Percentiles rank a stretch among this genome's conserved stretches.
Conservation (phyloP, 2,113 vertebrate genomes). For the Oryzias javanicus region DNA sequence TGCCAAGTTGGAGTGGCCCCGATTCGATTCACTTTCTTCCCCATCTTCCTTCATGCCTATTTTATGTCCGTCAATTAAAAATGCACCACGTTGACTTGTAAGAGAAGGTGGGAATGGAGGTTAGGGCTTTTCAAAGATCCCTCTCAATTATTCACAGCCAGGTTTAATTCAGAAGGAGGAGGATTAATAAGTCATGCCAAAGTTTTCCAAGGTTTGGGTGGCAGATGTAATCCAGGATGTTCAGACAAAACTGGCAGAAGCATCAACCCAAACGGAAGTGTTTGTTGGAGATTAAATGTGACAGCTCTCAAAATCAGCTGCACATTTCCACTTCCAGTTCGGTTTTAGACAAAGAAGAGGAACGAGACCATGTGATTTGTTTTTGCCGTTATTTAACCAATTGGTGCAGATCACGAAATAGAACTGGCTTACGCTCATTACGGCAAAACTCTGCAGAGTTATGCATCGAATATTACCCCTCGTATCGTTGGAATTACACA, state of each 20-base stretch:
- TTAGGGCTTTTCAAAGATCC: constrained; percentile 68
- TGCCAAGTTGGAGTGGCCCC: constrained; percentile 47
- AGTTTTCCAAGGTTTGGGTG: constrained; percentile 45
- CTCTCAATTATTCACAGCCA: constrained; percentile 67
- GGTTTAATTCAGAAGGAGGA: constrained; percentile 66
- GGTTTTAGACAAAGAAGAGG: too few relatives aligned
- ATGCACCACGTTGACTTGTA: constrained; percentile 71
- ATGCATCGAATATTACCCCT: constrained; percentile 41
- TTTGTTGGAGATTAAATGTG: constrained; percentile 24
- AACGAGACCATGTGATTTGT: too few relatives aligned
- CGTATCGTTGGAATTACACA: constrained; percentile 45
- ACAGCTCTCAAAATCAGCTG: constrained; percentile 32
- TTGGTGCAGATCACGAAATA: neutral
- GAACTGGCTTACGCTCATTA: constrained; percentile 16
- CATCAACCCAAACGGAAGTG: constrained; percentile 14
- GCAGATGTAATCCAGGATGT: constrained; percentile 34
- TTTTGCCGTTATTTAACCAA: too few relatives aligned
- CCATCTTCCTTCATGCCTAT: constrained; percentile 68
- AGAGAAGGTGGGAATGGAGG: constrained; percentile 63
- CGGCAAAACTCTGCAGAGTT: constrained; percentile 21
- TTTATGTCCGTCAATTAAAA: constrained; percentile 74
- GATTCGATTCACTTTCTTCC: constrained; percentile 53
- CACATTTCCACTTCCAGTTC: constrained; percentile 5
- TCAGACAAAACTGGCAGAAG: constrained; percentile 26
- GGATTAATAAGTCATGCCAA: constrained; percentile 66